Evolutionary conservation across 2,797 vertebrate genomes (phyloP), one percentile per base, ranked within the genome.

Genomic region (Ciconia nigra): DNA sequence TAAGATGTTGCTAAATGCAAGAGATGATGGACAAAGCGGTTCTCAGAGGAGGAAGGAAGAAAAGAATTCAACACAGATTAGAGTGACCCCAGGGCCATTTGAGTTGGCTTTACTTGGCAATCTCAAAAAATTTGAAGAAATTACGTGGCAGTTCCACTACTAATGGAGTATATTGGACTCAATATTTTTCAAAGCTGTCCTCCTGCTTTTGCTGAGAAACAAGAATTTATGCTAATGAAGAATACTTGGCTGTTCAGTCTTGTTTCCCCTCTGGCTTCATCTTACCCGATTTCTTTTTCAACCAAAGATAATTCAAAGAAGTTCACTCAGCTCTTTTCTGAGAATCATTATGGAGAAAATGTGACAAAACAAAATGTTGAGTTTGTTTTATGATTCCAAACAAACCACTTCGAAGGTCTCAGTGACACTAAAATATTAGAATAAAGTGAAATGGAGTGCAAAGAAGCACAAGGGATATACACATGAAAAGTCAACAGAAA

Each of bases 401-500:
- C 42, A 83, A 95, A 71, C 37, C 29, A 63, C 41, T 95, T 90
- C 49, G 57, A 83, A 62, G 33, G 78, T 71, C 44, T 87, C 49
- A 71, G 44, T 71, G 41, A 71, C 21, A 35, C 35, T 71, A 71
- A 80, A 71, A 55, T 78, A 58, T 65, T 85, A 80, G 47, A 94
- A 71, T 69, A 69, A 92, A 93, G 71, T 61, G 25, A 92, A 84
- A 69, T 55, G 24, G 33, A 66, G 20, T 46, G 29, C 52, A 57
- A 79, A 74, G 59, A 87, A 49, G 33, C 77, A 91, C 42, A 51
- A 9, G 4, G 20, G 29, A 46, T 67, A 65, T 54, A 90, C 39
- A 72, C 51, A 96, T 35, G 83, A 96, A 93, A 87, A 95, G 54
- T 87, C 91, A 78, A 88, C 71, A 78, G 58, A 84, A 96, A 97